These are phyloP conservation scores for Todiramphus saurophagus DNA, from an alignment of 2,113 vertebrate genomes.

Conservation along the genomic window DNA sequence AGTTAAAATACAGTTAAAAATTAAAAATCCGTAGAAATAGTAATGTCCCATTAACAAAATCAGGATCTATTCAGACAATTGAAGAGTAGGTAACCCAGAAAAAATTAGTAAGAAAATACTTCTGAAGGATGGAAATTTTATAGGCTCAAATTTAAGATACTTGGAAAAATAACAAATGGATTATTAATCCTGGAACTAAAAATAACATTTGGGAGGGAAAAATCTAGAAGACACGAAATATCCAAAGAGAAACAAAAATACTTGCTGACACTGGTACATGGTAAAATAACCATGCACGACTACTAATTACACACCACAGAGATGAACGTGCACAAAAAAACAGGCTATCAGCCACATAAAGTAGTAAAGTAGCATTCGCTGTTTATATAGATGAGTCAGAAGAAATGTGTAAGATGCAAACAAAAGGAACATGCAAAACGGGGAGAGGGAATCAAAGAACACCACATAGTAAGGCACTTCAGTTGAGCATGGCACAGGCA, in stretches of 20 bases:
- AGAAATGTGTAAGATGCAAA: background rate
- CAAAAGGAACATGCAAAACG: background rate
- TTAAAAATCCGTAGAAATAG: background rate
- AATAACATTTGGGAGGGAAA: background rate
- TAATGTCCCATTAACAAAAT: background rate
- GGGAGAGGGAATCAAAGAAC: background rate
- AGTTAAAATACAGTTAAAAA: background rate
- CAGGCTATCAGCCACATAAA: background rate
- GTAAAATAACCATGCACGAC: background rate
- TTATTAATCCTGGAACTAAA: background rate
- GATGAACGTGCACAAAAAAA: background rate
- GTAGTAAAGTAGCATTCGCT: background rate
- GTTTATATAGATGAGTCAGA: background rate
- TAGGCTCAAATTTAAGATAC: background rate
- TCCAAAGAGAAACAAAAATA: background rate
- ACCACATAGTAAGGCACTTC: rapidly evolving
- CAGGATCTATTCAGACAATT: background rate
- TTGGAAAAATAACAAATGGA: background rate
- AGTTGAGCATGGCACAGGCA: background rate
- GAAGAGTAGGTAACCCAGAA: background rate
- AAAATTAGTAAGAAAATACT: background rate
- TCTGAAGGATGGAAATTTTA: background rate
- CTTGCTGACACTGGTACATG: background rate
- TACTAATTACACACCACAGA: background rate
- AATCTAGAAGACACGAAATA: background rate